Evolutionary conservation across 2,113 vertebrate species (phyloP), one percentile per base, ranked within the genome.

Genomic region (Psilopogon haemacephalus): DNA sequence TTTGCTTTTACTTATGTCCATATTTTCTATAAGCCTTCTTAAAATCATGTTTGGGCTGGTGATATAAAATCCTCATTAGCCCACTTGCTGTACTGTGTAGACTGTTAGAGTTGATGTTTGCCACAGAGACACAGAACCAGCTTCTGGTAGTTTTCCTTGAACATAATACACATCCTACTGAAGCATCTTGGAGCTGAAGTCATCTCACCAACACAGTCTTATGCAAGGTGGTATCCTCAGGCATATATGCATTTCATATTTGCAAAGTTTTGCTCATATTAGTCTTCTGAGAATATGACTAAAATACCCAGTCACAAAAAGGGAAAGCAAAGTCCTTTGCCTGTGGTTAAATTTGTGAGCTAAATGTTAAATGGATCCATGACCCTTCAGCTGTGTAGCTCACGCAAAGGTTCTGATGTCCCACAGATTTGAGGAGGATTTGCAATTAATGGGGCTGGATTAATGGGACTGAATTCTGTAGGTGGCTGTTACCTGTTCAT

Each of bases 381-480:
- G n/a, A 16, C 20, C 20, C 21, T 83, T 72, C 62, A 72, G n/a
- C 14, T 1, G 0, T 4, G 27, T 9, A 63, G 37, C 26, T 59
- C 16, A 30, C 23, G 32, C 23, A 52, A 52, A n/a, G 27, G 15
- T 20, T 35, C 62, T 69, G 50, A 82, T 28, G 13, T 28, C 44
- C 19, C 8, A 62, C 15, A 33, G 33, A 67, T 93, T 63, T 78
- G 48, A 64, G 37, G 11, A 70, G 27, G 7, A 35, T 71, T 92
- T 27, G 23, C 0, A 0, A 69, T 20, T 40, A 90, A 5, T 5
- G 26, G 48, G 24, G 15, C 10, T 67, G 55, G 42, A 26, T 20
- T 40, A 90, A 5, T 5, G 26, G 48, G 24, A 12, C 10, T 67
- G 55, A 37, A 26, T 56, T 81, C 80, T 78, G 42, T n/a, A 58